Evolutionary conservation across 2,113 vertebrate genomes (phyloP).

Genomic region (Heteronetta atricapilla): DNA sequence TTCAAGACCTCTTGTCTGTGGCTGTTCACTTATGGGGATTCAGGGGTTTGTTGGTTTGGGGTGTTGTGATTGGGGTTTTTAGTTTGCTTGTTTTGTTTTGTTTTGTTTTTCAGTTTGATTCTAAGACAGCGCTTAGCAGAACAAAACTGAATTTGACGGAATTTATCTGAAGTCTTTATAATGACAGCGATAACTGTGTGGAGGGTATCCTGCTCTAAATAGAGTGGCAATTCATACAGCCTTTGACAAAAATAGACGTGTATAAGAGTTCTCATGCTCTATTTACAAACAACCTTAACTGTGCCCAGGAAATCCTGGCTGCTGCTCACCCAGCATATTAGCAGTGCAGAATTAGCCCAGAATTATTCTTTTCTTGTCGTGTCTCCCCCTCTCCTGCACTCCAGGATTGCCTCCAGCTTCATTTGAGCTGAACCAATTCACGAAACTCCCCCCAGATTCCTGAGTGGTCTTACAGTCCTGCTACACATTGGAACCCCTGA

Average conservation of each 20-base stretch:
- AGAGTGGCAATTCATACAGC: neutral
- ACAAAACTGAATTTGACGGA: neutral
- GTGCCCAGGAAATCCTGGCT: neutral
- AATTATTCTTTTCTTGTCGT: neutral
- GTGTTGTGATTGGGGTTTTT: neutral
- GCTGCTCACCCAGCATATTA: conserved; percentile 9
- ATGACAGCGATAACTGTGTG: neutral
- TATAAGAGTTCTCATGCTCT: neutral
- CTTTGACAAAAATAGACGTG: neutral
- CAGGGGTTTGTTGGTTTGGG: neutral
- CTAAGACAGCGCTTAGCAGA: neutral
- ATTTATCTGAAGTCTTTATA: conserved; percentile 10
- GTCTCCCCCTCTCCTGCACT: neutral
- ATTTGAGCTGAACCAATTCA: neutral
- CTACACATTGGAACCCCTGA: neutral
- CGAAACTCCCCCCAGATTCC: neutral
- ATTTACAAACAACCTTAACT: conserved; percentile 18
- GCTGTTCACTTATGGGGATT: neutral
- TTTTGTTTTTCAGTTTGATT: neutral
- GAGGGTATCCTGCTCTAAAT: neutral
- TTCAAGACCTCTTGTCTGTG: neutral
- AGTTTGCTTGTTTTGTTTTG: neutral
- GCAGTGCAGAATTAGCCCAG: neutral
- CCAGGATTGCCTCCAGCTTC: neutral
- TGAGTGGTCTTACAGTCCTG: neutral